phyloP scores from a whole-genome alignment of 2,797 vertebrate genomes.

The Carapus acus region DNA sequence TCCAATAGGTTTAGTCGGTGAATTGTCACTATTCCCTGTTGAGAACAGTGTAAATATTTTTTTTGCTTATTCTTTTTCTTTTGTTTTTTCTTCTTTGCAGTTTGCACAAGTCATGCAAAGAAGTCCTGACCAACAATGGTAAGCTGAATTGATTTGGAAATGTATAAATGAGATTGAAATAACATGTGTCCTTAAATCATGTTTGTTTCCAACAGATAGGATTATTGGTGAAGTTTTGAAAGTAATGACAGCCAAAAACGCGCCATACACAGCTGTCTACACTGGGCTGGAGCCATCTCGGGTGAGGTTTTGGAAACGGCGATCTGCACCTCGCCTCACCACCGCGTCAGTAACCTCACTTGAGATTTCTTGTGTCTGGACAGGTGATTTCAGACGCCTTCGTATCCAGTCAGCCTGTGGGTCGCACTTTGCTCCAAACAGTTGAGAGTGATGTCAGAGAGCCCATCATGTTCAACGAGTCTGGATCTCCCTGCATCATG shows the following conservation, averaged over 20 bases:
- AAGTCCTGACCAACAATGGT: constrained; percentile 79
- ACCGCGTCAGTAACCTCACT: too few relatives aligned
- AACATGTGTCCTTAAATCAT: neutral
- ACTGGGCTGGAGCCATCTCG: constrained; percentile 80
- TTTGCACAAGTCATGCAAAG: constrained; percentile 66
- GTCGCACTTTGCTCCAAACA: constrained; percentile 76
- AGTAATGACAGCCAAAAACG: constrained; percentile 66
- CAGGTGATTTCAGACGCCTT: constrained; percentile 60
- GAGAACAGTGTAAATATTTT: neutral
- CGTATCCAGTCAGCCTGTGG: constrained; percentile 36
- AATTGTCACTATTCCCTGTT: neutral
- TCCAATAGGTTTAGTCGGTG: neutral
- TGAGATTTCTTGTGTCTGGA: neutral
- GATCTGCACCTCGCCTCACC: too few relatives aligned
- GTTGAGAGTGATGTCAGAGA: constrained; percentile 10
- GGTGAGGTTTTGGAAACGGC: too few relatives aligned
- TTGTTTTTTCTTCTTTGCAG: too few relatives aligned
- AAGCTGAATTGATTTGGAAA: constrained; percentile 37
- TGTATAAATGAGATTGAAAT: too few relatives aligned
- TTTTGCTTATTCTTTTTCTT: constrained; percentile 4
- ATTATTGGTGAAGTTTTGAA: constrained; percentile 77
- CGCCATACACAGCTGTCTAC: constrained; percentile 79
- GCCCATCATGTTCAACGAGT: constrained; percentile 68
- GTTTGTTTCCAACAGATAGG: constrained; percentile 69
- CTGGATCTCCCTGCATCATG: constrained; percentile 71